A percentile compares a stretch with the other conserved stretches of the same genome.
These are phyloP conservation scores for Brachionus rotundiformis DNA, from an alignment of 1,140 invertebrate genomes.

Conservation along the genomic window DNA sequence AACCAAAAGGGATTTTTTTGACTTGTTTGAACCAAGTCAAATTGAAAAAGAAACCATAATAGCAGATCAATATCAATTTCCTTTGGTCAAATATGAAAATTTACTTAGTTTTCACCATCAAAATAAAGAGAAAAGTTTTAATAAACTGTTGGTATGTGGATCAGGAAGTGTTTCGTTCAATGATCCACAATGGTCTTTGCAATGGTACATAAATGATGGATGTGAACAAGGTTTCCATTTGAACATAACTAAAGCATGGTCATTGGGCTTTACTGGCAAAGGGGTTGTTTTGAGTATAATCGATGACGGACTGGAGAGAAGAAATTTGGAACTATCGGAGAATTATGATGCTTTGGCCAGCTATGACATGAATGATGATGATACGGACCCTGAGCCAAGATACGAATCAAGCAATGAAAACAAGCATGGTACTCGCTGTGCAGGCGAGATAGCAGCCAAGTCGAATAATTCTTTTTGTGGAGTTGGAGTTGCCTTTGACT, in stretches of 20 bases:
- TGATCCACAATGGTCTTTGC: constrained; percentile 19
- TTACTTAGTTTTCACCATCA: not conserved
- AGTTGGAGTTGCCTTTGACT: constrained; percentile 78
- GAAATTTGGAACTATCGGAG: constrained; percentile 55
- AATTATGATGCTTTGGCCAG: constrained; percentile 80
- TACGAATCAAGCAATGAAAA: constrained; percentile 57
- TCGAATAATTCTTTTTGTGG: constrained; percentile 90
- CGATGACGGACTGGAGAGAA: constrained; percentile 56
- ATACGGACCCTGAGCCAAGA: constrained; percentile 89
- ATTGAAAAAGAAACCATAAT: not conserved
- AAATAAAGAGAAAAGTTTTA: not conserved
- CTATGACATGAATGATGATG: constrained; percentile 90
- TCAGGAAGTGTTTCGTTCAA: not conserved
- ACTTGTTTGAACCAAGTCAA: not conserved
- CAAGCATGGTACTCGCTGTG: constrained; percentile 52
- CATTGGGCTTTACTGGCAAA: constrained; percentile 55
- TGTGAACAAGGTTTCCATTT: constrained; percentile 49
- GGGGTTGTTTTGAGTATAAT: constrained; percentile 56
- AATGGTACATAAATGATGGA: constrained; percentile 51
- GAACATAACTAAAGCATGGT: constrained; percentile 57
- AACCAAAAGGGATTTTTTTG: constrained; percentile 28
- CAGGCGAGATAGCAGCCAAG: constrained; percentile 85
- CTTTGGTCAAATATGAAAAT: not conserved
- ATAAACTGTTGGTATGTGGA: not conserved
- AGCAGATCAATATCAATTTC: not conserved